Evolutionary conservation across 2,888 invertebrate species (phyloP), one percentile per base, ranked within the genome.

Genomic region (Ectemnius lituratus): DNA sequence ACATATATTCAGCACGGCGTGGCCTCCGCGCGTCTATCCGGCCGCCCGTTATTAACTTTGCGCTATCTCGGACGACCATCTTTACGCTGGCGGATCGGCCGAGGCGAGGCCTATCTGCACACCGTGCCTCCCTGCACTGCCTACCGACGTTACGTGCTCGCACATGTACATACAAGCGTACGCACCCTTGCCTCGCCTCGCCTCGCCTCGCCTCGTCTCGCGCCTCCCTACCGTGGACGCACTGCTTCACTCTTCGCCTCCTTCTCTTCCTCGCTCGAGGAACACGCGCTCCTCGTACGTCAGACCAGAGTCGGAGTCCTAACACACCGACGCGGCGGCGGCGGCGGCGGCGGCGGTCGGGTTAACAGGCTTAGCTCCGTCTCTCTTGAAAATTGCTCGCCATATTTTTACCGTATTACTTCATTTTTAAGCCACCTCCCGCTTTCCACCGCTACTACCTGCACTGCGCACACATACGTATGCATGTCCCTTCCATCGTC

Each of bases 41-140:
- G 84, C 86, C 86, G 86, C 83, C 87, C 87, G 87, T 88, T 88
- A 88, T 89, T 89, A 89, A 89, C 88, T 88, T 84, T 83, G 80
- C 82, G 82, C 86, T 89, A 88, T 89, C 89, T 88, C 76, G 84
- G 84, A 84, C 85, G 85, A 88, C 85, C 86, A 88, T 89, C 88
- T 89, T 88, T 87, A 88, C 87, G 87, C 87, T 86, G 88, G 84
- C 83, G 86, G 83, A 88, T 86, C 87, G 86, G 85, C 84, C 81
- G 81, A 86, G 84, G 84, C 81, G 81, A 86, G 84, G 83, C 85
- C 85, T 85, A 84, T 79, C 80, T 77, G 78, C 52, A 14, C n/a
- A 52, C 81, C 81, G 67, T 56, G 60, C 73, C 75, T 63, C 63
- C 74, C 37, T 37, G 37, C 37, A 37, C 37, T 57, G 76, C 78